These are phyloP conservation scores for Acleris sparsana DNA, from an alignment of 2,888 invertebrate species.

Conservation along the genomic window DNA sequence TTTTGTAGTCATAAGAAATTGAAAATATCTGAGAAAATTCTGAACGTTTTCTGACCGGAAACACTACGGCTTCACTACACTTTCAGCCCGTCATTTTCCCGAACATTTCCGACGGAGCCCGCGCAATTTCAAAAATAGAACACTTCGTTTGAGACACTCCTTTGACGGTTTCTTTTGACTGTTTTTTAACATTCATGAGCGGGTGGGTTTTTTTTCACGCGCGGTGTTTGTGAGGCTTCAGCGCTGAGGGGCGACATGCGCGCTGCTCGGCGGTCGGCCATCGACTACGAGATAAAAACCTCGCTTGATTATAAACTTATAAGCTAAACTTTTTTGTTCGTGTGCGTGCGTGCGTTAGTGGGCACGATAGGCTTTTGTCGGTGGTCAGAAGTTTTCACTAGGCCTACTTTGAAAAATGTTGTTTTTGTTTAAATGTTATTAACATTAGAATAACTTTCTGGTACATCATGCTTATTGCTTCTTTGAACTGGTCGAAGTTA, in stretches of 20 bases:
- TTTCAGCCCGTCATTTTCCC: conserved; percentile 71
- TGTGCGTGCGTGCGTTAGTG: conserved; percentile 74
- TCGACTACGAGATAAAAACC: conserved; percentile 83
- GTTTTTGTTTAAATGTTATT: conserved; percentile 12
- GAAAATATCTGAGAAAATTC: conserved; percentile 63
- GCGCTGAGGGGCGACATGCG: conserved; percentile 68
- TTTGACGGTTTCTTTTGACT: conserved; percentile 55
- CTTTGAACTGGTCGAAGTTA: neutral
- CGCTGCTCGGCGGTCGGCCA: conserved; percentile 74
- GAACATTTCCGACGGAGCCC: conserved; percentile 54
- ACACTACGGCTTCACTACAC: conserved; percentile 74
- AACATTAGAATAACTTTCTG: conserved; percentile 1
- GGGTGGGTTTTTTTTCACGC: conserved; percentile 59
- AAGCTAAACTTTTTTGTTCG: conserved; percentile 80
- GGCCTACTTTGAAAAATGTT: conserved; percentile 40
- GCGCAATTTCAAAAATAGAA: conserved; percentile 62
- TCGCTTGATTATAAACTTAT: conserved; percentile 83
- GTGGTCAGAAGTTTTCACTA: conserved; percentile 67
- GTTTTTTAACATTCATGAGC: conserved; percentile 62
- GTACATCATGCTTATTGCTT: neutral
- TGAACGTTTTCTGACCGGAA: conserved; percentile 66
- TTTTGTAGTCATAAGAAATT: conserved; percentile 73
- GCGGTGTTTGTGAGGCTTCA: conserved; percentile 66
- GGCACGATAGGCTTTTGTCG: conserved; percentile 71
- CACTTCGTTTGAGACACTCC: conserved; percentile 61